phyloP scores from a whole-genome alignment of 2,113 vertebrate genomes.

The Aptenodytes forsteri region DNA sequence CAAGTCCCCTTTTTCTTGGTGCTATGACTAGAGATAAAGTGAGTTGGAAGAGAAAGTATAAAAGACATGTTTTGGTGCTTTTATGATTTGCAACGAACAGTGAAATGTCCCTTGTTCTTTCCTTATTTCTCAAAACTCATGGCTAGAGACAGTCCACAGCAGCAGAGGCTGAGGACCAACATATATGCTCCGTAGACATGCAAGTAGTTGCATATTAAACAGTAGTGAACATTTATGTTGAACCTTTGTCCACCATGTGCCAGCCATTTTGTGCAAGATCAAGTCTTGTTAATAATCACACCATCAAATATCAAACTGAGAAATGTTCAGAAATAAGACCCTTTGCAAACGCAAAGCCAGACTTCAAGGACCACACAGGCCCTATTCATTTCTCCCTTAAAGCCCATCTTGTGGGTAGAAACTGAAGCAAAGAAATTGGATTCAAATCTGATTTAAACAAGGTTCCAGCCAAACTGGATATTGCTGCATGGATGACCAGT shows the following conservation, averaged over 20 bases:
- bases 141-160: background rate
- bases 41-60: background rate
- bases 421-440: background rate
- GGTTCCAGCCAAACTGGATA: background rate
- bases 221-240: background rate
- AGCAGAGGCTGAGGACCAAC: background rate
- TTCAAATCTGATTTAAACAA: background rate
- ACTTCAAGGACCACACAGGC: background rate
- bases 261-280: background rate
- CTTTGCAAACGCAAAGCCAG: background rate
- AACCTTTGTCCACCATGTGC: background rate
- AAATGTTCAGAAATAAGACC: background rate
- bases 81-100: background rate
- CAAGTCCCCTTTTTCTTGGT: background rate
- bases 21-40: background rate
- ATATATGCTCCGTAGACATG: background rate
- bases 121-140: background rate
- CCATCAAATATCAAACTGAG: background rate
- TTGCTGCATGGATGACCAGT: background rate
- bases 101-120: background rate
- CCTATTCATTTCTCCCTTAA: background rate
- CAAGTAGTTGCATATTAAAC: background rate
- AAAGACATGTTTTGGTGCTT: background rate
- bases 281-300: constrained; percentile 12
- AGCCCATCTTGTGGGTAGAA: background rate